Base-by-base conservation (phyloP, 2,113 vertebrate species). In the Porphyrio hochstetteri region DNA sequence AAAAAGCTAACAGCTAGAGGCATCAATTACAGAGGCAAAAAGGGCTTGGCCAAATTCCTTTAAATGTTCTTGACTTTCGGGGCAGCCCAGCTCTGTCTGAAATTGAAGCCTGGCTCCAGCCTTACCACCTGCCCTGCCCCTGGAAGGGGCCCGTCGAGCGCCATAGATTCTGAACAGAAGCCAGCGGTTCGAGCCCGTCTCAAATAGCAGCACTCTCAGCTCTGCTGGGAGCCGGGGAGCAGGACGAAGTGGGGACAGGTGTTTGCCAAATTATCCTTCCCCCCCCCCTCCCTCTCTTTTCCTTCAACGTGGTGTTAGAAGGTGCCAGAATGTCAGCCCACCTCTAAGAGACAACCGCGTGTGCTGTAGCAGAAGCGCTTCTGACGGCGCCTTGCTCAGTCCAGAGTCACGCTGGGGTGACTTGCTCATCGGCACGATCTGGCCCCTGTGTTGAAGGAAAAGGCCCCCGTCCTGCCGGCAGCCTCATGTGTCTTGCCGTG, bases 141-240 rank as follows among this genome's bases (percentile, higher is more conserved):
- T 88, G 90, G 96, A 97, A 93, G 86, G 85, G 90, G 24, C 88
- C 44, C 1, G 6, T 25, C 28, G 5, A 48, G 21, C 1, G 1
- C 85, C 88, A 96, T 93, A 93, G 96, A 97, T 97, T 94, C 92
- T 97, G 95, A 85, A 82, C 61, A 16, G 38, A 85, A 82, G 95
- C 95, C 95, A 95, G 88, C 5, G 10, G 70, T 95, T 93, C 90
- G 75, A 88, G 76, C 70, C 79, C 55, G 53, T 85, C 92, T 95
- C 92, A 93, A 88, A 93, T 93, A 93, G 86, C 95, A 92, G 82
- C 75, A 85, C 70, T 79, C 90, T 91, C 93, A 93, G 95, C 82
- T 92, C 88, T 86, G 46, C 67, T 55, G 95, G 76, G 82, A 93
- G 70, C 85, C 2, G 0, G 42, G 84, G 56, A 82, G 75, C 75